Base-by-base conservation (phyloP, 1,140 invertebrate genomes). In the Drosophila yakuba region DNA sequence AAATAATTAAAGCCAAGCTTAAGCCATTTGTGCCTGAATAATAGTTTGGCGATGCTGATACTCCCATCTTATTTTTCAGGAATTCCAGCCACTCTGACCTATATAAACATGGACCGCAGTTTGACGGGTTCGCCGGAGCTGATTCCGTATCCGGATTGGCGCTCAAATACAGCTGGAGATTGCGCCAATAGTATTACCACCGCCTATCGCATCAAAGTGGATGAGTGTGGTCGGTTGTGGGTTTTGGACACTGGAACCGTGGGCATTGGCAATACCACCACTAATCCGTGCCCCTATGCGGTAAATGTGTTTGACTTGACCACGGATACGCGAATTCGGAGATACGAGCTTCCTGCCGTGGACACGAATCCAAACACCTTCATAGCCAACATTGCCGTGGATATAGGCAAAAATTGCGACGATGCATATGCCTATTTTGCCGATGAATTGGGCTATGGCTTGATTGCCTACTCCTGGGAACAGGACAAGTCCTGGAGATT, bases 351-450 rank as follows among this genome's bases (percentile, higher is more conserved):
- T 66, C 93, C 94, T 43, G 92, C 95, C 0, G 95, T 96, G 69
- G 96, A 97, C 74, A 96, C 95, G 10, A 96, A 96, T 71, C 92
- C 94, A 50, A 94, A 95, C 20, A 96, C 96, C 0, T 97, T 97
- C 88, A 96, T 97, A 35, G 96, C 96, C 11, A 97, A 97, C 74
- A 96, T 97, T 54, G 96, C 95, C 2, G 94, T 97, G 0, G 96
- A 97, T 72, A 93, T 96, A 56, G 96, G 96, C 45, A 93, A 94
- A 73, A 94, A 93, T 39, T 97, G 96, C 82, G 95, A 97, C 0
- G 96, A 97, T 80, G 94, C 95, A 0, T 96, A 94, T 78, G 96
- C 96, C 2, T 97, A 97, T 77, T 95, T 97, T 91, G 96, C 96
- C 0, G 96, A 97, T 81, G 96, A 97, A 90, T 92, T 97, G 1